A percentile compares a stretch with the other conserved stretches of the same genome.
Conservation (phyloP, 2,113 vertebrate species). For the Hippoglossus stenolepis region DNA sequence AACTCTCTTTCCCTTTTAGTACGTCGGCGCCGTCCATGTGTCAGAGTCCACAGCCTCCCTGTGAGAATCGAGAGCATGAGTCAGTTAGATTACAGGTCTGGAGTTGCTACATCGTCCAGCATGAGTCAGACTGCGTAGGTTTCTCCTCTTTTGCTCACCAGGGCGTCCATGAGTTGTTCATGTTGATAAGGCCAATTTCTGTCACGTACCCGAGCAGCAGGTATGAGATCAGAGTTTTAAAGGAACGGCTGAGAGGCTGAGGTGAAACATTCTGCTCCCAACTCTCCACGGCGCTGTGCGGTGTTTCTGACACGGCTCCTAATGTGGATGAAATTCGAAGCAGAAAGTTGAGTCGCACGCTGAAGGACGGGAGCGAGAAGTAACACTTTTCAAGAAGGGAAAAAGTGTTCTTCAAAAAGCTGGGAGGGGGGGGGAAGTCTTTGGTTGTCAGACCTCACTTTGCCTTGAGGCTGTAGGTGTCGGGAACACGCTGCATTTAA, state of each 20-base stretch:
- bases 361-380: too few species aligned
- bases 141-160: constrained; percentile 16
- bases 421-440: too few species aligned
- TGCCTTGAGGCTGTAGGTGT: constrained; percentile 24
- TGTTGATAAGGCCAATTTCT: constrained; percentile 4
- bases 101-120: constrained; percentile 4
- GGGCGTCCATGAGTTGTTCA: constrained; percentile 16
- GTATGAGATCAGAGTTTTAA: not conserved
- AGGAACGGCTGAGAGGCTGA: not conserved
- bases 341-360: too few species aligned
- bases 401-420: too few species aligned
- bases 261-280: not conserved
- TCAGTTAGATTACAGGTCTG: constrained; percentile 16
- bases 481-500: not conserved
- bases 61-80: constrained; percentile 23
- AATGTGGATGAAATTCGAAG: too few species aligned
- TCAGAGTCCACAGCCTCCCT: constrained; percentile 12
- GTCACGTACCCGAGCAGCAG: not conserved
- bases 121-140: constrained; percentile 42
- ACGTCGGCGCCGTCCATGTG: not conserved
- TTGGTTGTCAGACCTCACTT: constrained; percentile 34
- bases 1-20: not conserved
- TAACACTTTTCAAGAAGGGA: too few species aligned
- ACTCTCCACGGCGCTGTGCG: too few species aligned
- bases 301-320: too few species aligned